Base-by-base conservation (phyloP, 2,888 invertebrate genomes). In the Lochmaea crataegi region DNA sequence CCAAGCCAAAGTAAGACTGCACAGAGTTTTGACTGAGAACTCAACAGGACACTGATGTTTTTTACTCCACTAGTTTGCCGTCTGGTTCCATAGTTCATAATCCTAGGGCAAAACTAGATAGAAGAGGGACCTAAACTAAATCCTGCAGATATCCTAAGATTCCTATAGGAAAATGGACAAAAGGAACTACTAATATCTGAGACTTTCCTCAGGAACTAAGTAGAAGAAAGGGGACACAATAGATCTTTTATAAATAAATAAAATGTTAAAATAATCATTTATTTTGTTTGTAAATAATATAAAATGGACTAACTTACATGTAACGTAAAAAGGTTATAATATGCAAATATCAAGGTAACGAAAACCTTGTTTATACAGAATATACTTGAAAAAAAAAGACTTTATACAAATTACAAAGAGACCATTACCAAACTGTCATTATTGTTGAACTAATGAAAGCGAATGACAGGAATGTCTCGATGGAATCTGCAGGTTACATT, bases 271-370 rank as follows among this genome's bases (percentile, higher is more conserved):
- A 73, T 73, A 73, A 65, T 66, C 67, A 51, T 73, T 70, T 73
- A 73, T 73, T 73, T 67, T 57, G 67, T 67, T 68, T 26, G 51
- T 56, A 66, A 16, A 16, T 64, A 48, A 45, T 66, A 66, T 69
- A 72, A 75, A 72, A 75, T 75, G 70, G 64, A 70, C 75, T 72
- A 72, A 69, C 65, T 63, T 69, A 72, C 53, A 70, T 61, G 68
- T 16, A 71, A 74, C 68, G 45, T 60, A 61, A 60, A 67, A 53
- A 22, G 71, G 68, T 74, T 71, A 68, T 69, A 73, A 61, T 63
- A 56, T 73, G 71, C 64, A 41, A 74, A 69, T 73, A 73, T 69
- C 73, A 75, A 75, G 72, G 71, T 77, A 73, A 77, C 71, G 71
- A 74, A 72, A 77, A 73, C 67, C 71, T 73, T 73, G 72, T 76